A percentile compares a stretch with the other conserved stretches of the same genome.
Conservation (phyloP, 1,140 invertebrate genomes). For the Marisa cornuarietis region DNA sequence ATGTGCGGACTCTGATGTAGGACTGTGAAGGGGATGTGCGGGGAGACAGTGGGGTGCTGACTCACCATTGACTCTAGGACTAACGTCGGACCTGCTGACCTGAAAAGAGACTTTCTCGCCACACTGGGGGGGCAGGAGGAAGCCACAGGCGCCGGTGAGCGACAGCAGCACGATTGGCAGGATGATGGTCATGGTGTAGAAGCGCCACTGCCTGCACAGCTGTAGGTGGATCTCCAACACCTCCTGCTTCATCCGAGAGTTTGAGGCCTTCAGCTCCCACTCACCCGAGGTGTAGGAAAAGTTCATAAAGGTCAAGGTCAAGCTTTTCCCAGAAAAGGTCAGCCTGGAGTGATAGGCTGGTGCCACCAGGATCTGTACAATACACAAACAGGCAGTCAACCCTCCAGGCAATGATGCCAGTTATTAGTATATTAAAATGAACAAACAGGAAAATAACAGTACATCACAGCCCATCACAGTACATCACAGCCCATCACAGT, state of each 20-base stretch:
- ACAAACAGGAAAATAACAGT: no score
- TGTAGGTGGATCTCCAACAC: slow-evolving; percentile 3
- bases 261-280: background rate
- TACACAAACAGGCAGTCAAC: no score
- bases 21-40: no score
- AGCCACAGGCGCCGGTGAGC: slow-evolving; percentile 21
- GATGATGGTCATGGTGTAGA: slow-evolving; percentile 27
- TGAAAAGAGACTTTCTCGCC: slow-evolving; percentile 32
- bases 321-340: background rate
- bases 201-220: slow-evolving; percentile 3
- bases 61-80: no score
- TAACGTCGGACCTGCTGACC: background rate
- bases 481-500: no score
- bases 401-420: no score
- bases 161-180: slow-evolving; percentile 28
- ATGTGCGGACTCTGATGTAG: no score
- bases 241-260: background rate
- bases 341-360: no score
- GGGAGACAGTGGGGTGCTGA: no score
- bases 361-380: no score
- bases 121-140: slow-evolving; percentile 22
- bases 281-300: background rate
- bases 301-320: background rate
- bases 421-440: no score
- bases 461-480: no score